Conservation (phyloP, 2,888 invertebrate genomes). For the Marasmarcha lunaedactyla region DNA sequence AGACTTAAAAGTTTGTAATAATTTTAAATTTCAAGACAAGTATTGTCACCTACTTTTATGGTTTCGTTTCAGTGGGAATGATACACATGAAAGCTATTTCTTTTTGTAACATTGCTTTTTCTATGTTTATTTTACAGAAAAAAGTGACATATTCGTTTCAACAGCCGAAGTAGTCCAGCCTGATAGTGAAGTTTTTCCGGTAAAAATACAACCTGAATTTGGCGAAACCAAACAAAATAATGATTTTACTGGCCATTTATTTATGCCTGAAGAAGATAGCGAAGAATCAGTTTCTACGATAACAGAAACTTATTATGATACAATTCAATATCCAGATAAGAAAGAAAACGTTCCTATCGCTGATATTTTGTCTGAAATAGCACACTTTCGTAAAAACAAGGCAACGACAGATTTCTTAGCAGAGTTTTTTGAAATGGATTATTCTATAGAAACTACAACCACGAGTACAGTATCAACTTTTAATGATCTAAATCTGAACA, state of each 20-base stretch:
- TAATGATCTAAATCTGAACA: slow-evolving; percentile 27
- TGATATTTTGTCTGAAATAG: slow-evolving; percentile 45
- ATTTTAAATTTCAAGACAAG: too few species aligned
- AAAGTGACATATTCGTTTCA: not conserved
- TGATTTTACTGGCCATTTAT: slow-evolving; percentile 54
- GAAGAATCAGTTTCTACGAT: slow-evolving; percentile 22
- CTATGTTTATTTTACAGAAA: not conserved
- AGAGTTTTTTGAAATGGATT: slow-evolving; percentile 49
- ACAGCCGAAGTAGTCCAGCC: not conserved
- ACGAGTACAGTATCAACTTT: slow-evolving; percentile 21
- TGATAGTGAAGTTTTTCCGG: slow-evolving; percentile 16
- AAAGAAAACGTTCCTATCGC: slow-evolving; percentile 27
- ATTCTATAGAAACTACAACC: slow-evolving; percentile 30
- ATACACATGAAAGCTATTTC: too few species aligned
- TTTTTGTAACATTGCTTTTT: too few species aligned
- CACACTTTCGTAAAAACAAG: slow-evolving; percentile 39
- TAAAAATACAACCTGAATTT: slow-evolving; percentile 48
- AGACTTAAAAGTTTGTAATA: too few species aligned
- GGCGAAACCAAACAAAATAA: slow-evolving; percentile 35
- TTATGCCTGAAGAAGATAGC: slow-evolving; percentile 51
- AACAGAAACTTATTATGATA: slow-evolving; percentile 20
- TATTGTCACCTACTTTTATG: too few species aligned
- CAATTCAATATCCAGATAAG: slow-evolving; percentile 39
- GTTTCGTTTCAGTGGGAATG: too few species aligned
- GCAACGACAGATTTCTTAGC: slow-evolving; percentile 49